Conservation (phyloP, 2,113 vertebrate species). For the Tricholaema leucomelas region DNA sequence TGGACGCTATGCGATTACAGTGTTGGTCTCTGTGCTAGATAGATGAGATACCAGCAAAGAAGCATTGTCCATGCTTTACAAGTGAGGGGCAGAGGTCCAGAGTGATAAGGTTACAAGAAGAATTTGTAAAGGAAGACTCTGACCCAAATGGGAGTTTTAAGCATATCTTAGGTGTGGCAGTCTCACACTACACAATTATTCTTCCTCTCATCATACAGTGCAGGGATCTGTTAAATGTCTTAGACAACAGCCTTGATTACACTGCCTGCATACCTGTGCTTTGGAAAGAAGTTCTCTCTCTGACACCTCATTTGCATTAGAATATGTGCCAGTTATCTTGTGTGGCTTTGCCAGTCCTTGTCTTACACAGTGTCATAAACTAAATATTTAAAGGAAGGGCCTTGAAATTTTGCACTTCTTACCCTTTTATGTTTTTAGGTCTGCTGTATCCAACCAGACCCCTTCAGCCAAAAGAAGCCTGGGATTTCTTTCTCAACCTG, state of each 20-base stretch:
- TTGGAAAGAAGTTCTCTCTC: neutral
- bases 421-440: slow-evolving; percentile 67
- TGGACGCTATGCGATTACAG: neutral
- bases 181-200: neutral
- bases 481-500: slow-evolving; percentile 89
- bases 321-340: neutral
- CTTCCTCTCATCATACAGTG: neutral
- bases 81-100: neutral
- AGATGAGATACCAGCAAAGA: neutral
- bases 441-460: slow-evolving; percentile 77
- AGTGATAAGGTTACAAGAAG: neutral
- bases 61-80: neutral
- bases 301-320: neutral
- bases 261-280: neutral
- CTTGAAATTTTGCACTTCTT: neutral
- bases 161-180: neutral
- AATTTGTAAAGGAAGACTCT: neutral
- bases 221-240: neutral
- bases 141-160: neutral
- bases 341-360: neutral
- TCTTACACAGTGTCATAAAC: neutral
- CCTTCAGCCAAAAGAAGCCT: slow-evolving; percentile 90
- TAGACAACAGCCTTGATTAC: neutral
- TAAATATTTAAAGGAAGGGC: neutral
- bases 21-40: neutral